Percentiles rank a stretch among this genome's conserved stretches.
These are phyloP conservation scores for Resseliella maxima DNA, from an alignment of 2,888 invertebrate genomes.

Conservation along the genomic window DNA sequence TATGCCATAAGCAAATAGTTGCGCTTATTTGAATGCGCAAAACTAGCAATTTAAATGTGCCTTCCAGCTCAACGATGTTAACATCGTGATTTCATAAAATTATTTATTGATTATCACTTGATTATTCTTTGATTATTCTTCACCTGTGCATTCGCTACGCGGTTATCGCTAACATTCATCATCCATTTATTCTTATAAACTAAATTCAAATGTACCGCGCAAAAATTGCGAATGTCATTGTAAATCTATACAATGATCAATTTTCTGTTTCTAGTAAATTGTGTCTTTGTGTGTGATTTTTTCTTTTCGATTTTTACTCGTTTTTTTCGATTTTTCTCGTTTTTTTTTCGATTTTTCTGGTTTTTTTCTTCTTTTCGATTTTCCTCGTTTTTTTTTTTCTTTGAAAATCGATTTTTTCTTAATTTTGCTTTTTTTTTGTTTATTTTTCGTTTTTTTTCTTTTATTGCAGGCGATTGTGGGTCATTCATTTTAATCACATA, in stretches of 20 bases:
- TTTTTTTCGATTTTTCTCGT: too few species aligned
- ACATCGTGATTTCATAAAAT: constrained; percentile 12
- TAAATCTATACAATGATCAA: neutral
- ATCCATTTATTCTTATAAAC: neutral
- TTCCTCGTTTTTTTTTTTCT: too few species aligned
- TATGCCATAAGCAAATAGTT: neutral
- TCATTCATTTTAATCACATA: constrained; percentile 32
- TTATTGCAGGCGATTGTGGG: neutral
- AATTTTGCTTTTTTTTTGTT: too few species aligned
- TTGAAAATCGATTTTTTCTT: too few species aligned
- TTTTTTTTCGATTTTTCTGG: too few species aligned
- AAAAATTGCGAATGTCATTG: constrained; percentile 41
- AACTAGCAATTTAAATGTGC: neutral
- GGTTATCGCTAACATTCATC: neutral
- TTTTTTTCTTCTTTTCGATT: too few species aligned
- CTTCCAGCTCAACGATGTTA: constrained; percentile 21
- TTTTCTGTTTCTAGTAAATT: too few species aligned
- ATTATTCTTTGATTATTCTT: constrained; percentile 40
- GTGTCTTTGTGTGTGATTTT: too few species aligned
- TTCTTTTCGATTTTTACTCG: too few species aligned
- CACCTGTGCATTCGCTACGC: neutral
- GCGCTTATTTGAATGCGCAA: neutral
- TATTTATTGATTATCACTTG: constrained; percentile 51
- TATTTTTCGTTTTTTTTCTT: too few species aligned
- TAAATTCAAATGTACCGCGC: neutral